phyloP scores from a whole-genome alignment of 1,140 invertebrate genomes.

The Drosophila nebulosa region DNA sequence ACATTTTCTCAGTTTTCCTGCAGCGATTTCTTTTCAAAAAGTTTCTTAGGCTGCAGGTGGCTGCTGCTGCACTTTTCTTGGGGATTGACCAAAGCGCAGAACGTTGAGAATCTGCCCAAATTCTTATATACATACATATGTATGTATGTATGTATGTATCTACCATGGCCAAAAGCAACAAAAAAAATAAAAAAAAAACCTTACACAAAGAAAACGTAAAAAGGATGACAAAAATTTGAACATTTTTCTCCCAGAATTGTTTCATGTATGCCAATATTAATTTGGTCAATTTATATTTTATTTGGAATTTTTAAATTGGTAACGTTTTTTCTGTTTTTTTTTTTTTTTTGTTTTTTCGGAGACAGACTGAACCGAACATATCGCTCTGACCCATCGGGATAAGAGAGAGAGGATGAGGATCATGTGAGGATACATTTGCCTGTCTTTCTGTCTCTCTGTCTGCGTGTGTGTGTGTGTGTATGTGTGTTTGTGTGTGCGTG shows the following conservation, averaged over 20 bases:
- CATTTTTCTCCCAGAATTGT: conserved; percentile 81
- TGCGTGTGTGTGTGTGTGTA: neutral
- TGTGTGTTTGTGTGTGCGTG: conserved; percentile 30
- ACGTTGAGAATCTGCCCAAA: conserved; percentile 5
- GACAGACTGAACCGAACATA: conserved; percentile 40
- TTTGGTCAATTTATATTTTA: conserved; percentile 81
- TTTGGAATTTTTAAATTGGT: conserved; percentile 81
- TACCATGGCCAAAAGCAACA: conserved; percentile 1
- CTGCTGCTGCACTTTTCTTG: conserved; percentile 31
- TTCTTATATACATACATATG: neutral
- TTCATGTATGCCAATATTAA: conserved; percentile 79
- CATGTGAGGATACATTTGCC: conserved; percentile 34
- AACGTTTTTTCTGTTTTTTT: conserved; percentile 73
- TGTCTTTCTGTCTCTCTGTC: neutral
- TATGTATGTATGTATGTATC: conserved; percentile 26
- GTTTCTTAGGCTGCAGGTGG: conserved; percentile 8
- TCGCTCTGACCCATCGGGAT: conserved; percentile 59
- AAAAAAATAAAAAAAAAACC: conserved; percentile 12
- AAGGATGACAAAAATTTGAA: conserved; percentile 54
- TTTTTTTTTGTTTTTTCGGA: conserved; percentile 63
- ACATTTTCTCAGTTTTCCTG: conserved; percentile 11
- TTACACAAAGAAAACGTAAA: conserved; percentile 27
- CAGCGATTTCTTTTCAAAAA: conserved; percentile 57
- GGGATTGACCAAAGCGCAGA: conserved; percentile 18
- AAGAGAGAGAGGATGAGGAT: conserved; percentile 23